These are phyloP conservation scores for Amphibalanus amphitrite DNA, from an alignment of 1,140 invertebrate species.

Conservation along the genomic window DNA sequence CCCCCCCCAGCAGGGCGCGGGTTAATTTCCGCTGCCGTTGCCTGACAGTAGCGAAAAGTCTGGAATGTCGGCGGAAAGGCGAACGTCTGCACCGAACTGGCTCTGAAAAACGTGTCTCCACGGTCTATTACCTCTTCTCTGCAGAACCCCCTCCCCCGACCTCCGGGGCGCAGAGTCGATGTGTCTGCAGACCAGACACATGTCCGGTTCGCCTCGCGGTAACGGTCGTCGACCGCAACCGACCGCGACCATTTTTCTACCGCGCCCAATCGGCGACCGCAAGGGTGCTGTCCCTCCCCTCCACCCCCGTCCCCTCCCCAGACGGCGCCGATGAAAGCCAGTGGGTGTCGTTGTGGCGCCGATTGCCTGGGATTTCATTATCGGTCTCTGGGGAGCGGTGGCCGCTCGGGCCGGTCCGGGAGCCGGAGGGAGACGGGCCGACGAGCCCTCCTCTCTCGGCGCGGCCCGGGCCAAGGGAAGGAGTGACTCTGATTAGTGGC, in stretches of 20 bases:
- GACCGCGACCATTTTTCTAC: not conserved
- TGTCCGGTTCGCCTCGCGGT: not conserved
- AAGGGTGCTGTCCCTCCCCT: not conserved
- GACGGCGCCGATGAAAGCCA: not conserved
- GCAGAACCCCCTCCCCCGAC: too few species aligned
- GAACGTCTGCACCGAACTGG: not conserved
- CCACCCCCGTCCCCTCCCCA: not conserved
- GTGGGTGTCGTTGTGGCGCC: not conserved
- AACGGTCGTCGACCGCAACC: not conserved
- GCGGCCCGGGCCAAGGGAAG: too few species aligned
- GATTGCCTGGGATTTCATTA: not conserved
- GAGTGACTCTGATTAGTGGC: not conserved
- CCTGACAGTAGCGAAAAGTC: too few species aligned
- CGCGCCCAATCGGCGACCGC: not conserved
- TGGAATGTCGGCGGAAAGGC: too few species aligned
- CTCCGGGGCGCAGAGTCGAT: not conserved
- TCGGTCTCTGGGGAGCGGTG: not conserved
- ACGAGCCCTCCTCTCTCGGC: too few species aligned
- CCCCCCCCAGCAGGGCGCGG: too few species aligned
- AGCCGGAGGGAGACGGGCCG: too few species aligned
- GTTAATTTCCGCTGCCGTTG: too few species aligned
- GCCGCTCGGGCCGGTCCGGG: too few species aligned
- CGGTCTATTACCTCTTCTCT: not conserved
- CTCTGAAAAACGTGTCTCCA: not conserved
- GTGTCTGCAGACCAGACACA: not conserved